Evolutionary conservation across 2,888 invertebrate genomes (phyloP), one percentile per base, ranked within the genome.

Genomic region (Lasioglossum malachurum): DNA sequence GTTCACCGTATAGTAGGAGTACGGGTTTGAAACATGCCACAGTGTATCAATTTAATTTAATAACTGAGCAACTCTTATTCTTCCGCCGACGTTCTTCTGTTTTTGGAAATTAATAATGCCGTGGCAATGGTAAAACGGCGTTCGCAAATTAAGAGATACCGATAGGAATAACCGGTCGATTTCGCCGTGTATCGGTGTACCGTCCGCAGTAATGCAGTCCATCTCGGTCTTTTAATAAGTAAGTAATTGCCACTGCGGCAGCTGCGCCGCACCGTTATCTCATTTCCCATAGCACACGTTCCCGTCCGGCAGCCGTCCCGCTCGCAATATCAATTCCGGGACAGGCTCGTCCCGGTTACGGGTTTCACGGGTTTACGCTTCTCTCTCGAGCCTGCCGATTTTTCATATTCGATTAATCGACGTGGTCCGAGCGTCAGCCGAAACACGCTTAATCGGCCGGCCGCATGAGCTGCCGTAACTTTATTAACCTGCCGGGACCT

Each of bases 401-500:
- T 87, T 87, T 86, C 86, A 80, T 79, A 82, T 80, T 82, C 79
- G 82, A 82, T 86, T 87, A 87, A 87, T 87, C 83, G 87, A 83
- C 83, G 77, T 77, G 80, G 53, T 72, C 67, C 64, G 64, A 86
- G 86, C 88, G 89, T 86, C 81, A 78, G 84, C 80, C 86, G 86
- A 88, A 86, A 90, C 84, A 31, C 64, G 88, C 80, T 83, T 86
- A 84, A 88, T 90, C 84, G 90, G 77, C 69, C 72, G 78, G 83
- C 84, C 84, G 79, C 82, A 80, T 12, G n/a, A 27, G 64, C 64
- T 64, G 31, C 64, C 16, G 90, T 84, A 91, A 90, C 93, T 93
- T 91, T 93, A 93, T 93, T 93, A 93, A 93, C 88, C 92, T 75
- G 83, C 64, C 90, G 83, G 86, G 90, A 89, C 88, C 88, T 86